phyloP scores from a whole-genome alignment of 2,113 vertebrate species.

The Patagioenas fasciata region DNA sequence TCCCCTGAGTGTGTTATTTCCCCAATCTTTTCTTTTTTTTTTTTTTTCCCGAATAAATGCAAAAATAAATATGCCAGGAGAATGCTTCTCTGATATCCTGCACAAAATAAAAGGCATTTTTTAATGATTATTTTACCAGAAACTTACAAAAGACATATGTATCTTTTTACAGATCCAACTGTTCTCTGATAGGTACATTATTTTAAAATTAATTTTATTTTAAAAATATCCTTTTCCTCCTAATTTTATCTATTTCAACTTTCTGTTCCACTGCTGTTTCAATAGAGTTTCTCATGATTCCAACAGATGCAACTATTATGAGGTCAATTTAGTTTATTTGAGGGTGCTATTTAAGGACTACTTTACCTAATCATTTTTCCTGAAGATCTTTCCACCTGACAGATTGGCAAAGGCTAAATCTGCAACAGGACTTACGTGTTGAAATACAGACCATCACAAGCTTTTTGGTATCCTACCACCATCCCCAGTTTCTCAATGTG shows the following conservation, averaged over 20 bases:
- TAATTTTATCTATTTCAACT: background rate
- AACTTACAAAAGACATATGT: background rate
- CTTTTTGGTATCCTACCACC: background rate
- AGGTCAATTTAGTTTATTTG: background rate
- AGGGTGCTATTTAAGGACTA: background rate
- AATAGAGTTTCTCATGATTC: background rate
- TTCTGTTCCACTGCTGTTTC: background rate
- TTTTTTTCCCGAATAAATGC: background rate
- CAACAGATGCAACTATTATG: background rate
- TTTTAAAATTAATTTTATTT: background rate
- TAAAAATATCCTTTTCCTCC: background rate
- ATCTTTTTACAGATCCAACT: background rate
- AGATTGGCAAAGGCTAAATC: background rate
- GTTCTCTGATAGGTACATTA: background rate
- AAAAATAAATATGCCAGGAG: conserved; percentile 44
- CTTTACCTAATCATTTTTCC: background rate
- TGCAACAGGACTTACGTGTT: background rate
- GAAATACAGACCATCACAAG: background rate
- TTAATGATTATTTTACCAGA: background rate
- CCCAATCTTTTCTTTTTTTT: background rate
- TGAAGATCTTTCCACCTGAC: background rate
- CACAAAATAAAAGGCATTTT: background rate
- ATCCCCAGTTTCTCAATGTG: background rate
- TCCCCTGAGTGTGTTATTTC: conserved; percentile 41
- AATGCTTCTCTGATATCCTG: background rate